Evolutionary conservation across 1,140 invertebrate genomes (phyloP), one percentile per base, ranked within the genome.

Genomic region (Aplysia californica): DNA sequence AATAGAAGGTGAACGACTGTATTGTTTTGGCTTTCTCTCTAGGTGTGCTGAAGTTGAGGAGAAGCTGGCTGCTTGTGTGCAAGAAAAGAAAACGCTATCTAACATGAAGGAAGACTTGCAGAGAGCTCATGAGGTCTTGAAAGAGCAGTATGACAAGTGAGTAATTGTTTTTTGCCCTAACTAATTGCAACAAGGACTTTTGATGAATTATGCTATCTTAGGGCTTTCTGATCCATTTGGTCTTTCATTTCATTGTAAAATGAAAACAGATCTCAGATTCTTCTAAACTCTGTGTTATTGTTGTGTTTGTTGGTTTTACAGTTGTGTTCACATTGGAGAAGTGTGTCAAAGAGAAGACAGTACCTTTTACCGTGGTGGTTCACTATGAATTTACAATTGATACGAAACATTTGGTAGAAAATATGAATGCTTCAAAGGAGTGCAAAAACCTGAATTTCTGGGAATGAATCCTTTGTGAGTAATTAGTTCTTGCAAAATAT

Each of bases 101-200:
- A 65, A 41, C n/a, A 41, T 74, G 71, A 38, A 29, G 59, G 36
- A 39, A 2, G 38, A 31, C 36, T 20, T 74, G 3, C 71, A 74
- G 26, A 38, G 65, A 26, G 71, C 56, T 23, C 59, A 64, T 44
- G 71, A 74, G 29, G 23, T 15, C 1, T 35, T 75, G 1, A 65
- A 65, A 18, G 72, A 75, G 20, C 58, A 75, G 35, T 66, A 75
- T 23, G 50, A 29, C 23, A 50, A 65, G 72, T 75, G 59, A 65
- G 72, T 6, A 73, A 26, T 5, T 18, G 6, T 18, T 18, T 50
- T n/a, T 15, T 50, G 10, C 44, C 10, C 44, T 50, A 50, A 50
- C n/a, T 50, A n/a, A 15, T 50, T 50, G 44, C n/a, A 15, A 50
- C 10, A 50, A 15, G 44, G 44, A n/a, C 10, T 50, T 50, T 50